Evolutionary conservation across 2,888 invertebrate genomes (phyloP), one percentile per base, ranked within the genome.

Genomic region (Chydorus sphaericus): DNA sequence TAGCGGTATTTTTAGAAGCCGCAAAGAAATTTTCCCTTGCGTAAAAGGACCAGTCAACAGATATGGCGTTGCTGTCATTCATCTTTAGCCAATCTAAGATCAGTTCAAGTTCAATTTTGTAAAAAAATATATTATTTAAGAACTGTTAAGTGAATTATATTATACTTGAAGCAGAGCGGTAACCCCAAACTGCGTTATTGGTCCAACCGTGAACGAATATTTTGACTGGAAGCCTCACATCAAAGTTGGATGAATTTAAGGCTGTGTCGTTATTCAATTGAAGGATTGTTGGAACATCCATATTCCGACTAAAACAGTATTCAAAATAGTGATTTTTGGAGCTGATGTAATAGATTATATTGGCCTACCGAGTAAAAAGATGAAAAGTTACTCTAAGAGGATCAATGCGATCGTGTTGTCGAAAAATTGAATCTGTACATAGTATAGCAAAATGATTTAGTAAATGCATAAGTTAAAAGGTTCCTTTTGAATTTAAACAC

Each of bases 1-100:
- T 73, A 70, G 75, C 73, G 0, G 79, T 78, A 66, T 79, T 79
- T 61, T 75, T 73, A 1, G 71, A 67, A 1, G 74, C 73, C 0
- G 75, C 76, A 62, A 75, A 68, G 67, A 80, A 80, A 79, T 79
- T 80, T 0, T 80, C 80, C 0, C 79, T 78, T 0, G 79, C 78
- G 61, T 78, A 77, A 48, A 80, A 66, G 1, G 68, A 71, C 7
- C 79, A 77, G 63, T 79, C 76, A 52, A 80, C 69, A 63, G 79
- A 44, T 36, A 81, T 75, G 4, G 80, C 67, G 64, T 80, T 80
- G 31, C 73, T 71, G 62, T 77, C 76, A n/a, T 77, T 77, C n/a
- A 76, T 68, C 59, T 74, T 71, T 60, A 75, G 68, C 66, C 75
- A 78, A 2, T 77, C 79, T 79, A 10, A 7, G 18, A 44, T 26